phyloP scores from a whole-genome alignment of 2,797 vertebrate species.

The Sphaeramia orbicularis region DNA sequence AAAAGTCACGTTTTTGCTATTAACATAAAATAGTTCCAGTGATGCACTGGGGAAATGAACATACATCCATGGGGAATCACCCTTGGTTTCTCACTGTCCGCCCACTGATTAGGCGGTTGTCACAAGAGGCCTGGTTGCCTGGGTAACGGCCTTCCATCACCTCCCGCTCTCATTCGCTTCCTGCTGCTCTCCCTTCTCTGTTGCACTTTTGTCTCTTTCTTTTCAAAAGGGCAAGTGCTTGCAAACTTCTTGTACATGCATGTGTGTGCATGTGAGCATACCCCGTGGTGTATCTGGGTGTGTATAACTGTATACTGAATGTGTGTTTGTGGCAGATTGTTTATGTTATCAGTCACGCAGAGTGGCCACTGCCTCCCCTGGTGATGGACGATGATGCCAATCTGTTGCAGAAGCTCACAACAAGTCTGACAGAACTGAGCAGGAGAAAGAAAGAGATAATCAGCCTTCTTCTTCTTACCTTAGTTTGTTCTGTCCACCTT shows the following conservation, averaged over 20 bases:
- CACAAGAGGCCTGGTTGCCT: slow-evolving; percentile 76
- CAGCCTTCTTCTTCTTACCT: not conserved
- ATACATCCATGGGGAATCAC: slow-evolving; percentile 60
- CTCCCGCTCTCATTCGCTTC: slow-evolving; percentile 55
- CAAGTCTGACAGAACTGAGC: slow-evolving; percentile 51
- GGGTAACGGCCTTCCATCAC: slow-evolving; percentile 76
- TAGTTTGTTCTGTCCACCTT: too few relatives aligned
- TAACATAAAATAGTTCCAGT: slow-evolving; percentile 51
- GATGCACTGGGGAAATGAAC: slow-evolving; percentile 53
- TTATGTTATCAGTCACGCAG: slow-evolving; percentile 63
- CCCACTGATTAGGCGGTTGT: slow-evolving; percentile 74
- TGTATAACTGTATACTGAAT: not conserved
- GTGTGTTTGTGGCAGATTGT: slow-evolving; percentile 39
- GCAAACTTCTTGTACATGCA: slow-evolving; percentile 25
- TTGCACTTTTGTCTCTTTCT: slow-evolving; percentile 46
- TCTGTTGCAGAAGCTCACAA: slow-evolving; percentile 61
- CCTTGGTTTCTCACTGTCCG: slow-evolving; percentile 61
- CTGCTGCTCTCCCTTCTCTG: slow-evolving; percentile 58
- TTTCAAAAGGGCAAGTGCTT: slow-evolving; percentile 57
- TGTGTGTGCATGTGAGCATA: slow-evolving; percentile 3
- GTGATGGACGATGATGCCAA: slow-evolving; percentile 61
- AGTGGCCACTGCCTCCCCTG: slow-evolving; percentile 59
- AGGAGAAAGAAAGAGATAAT: slow-evolving; percentile 26
- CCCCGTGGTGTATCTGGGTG: not conserved
- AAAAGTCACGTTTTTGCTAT: slow-evolving; percentile 42